phyloP scores from a whole-genome alignment of 2,888 invertebrate genomes.

The Acrobasis repandana region DNA sequence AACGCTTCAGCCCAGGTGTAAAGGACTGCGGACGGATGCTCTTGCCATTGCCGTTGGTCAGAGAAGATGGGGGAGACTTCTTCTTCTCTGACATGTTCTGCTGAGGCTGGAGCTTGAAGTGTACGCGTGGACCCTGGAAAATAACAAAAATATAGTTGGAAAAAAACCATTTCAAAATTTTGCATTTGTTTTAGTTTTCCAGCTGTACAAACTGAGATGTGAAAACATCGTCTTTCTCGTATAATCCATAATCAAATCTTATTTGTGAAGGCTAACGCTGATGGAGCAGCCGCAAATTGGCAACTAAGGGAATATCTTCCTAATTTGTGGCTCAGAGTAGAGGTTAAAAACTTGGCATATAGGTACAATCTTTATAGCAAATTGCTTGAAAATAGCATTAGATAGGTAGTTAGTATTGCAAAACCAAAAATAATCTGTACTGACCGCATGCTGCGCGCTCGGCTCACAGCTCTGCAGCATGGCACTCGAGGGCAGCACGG shows the following conservation, averaged over 20 bases:
- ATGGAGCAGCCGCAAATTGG: too few relatives aligned
- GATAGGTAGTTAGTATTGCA: neutral
- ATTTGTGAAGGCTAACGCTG: too few relatives aligned
- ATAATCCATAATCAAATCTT: neutral
- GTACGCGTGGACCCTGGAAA: constrained; percentile 82
- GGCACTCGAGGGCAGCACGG: constrained; percentile 71
- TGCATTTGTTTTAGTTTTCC: neutral
- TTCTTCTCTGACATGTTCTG: constrained; percentile 73
- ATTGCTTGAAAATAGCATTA: too few relatives aligned
- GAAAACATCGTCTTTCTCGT: neutral
- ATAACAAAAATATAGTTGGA: neutral
- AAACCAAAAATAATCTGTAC: constrained; percentile 24
- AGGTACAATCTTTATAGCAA: too few relatives aligned
- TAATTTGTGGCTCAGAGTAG: too few relatives aligned
- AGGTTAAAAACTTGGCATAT: too few relatives aligned
- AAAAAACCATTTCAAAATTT: neutral
- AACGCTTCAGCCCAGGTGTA: constrained; percentile 86
- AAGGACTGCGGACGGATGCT: constrained; percentile 70
- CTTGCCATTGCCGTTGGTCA: constrained; percentile 73
- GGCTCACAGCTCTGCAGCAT: constrained; percentile 84
- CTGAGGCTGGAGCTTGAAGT: constrained; percentile 81
- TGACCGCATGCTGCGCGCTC: constrained; percentile 83
- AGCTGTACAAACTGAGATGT: neutral
- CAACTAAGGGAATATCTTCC: too few relatives aligned
- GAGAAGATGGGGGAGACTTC: constrained; percentile 69